Percentiles rank a stretch among this genome's conserved stretches.
phyloP scores from a whole-genome alignment of 2,888 invertebrate genomes.

The Volucella zonaria region DNA sequence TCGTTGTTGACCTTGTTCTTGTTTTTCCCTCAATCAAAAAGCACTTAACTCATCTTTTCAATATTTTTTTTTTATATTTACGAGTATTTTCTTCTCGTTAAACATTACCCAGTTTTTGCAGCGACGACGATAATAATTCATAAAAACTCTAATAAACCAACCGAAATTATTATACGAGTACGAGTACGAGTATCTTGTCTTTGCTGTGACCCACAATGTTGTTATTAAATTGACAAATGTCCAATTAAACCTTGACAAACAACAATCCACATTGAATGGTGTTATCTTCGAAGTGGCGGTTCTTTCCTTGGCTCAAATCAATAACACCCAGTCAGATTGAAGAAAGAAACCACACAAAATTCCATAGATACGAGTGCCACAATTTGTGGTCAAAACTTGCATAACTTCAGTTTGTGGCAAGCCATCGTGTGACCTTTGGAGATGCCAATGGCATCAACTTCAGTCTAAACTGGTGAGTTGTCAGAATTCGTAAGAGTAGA shows the following conservation, averaged over 20 bases:
- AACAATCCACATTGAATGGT: slow-evolving; percentile 5
- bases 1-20: slow-evolving; percentile 9
- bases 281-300: not conserved
- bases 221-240: slow-evolving; percentile 41
- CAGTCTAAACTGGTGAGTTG: slow-evolving; percentile 15
- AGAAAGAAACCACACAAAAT: slow-evolving; percentile 51
- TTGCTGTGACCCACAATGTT: slow-evolving; percentile 30
- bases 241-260: slow-evolving; percentile 20
- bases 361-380: slow-evolving; percentile 21
- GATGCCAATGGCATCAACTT: slow-evolving; percentile 15
- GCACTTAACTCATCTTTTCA: slow-evolving; percentile 8
- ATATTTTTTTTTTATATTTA: no score
- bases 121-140: slow-evolving; percentile 35
- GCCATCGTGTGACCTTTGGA: slow-evolving; percentile 57
- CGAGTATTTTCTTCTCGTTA: no score
- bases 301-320: slow-evolving; percentile 18
- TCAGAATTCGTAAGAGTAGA: slow-evolving; percentile 32
- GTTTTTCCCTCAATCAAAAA: slow-evolving; percentile 23
- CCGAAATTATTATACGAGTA: slow-evolving; percentile 28
- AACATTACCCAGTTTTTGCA: not conserved
- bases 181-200: no score
- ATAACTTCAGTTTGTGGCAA: slow-evolving; percentile 33
- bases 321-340: slow-evolving; percentile 40
- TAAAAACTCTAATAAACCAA: slow-evolving; percentile 43
- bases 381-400: slow-evolving; percentile 45